Conservation (phyloP, 2,797 vertebrate genomes). For the Tympanoctomys barrerae region DNA sequence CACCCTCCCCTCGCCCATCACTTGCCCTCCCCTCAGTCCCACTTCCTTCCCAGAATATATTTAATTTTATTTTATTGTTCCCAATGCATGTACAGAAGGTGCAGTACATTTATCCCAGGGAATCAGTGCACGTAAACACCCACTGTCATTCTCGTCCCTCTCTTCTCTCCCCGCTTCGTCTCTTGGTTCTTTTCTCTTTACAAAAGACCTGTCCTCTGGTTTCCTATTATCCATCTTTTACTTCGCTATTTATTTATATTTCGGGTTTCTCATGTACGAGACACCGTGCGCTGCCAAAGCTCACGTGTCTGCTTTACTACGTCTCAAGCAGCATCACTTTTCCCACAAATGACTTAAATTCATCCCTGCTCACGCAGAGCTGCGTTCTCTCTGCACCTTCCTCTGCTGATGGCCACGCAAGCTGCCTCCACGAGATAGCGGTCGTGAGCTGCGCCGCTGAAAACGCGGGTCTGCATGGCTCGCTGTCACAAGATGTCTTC, state of each 20-base stretch:
- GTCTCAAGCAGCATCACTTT: background rate
- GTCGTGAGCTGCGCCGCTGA: background rate
- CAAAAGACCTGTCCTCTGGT: background rate
- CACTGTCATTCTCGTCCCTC: background rate
- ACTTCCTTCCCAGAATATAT: background rate
- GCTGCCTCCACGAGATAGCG: background rate
- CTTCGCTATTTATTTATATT: background rate
- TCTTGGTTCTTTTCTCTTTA: background rate
- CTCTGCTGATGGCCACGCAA: background rate
- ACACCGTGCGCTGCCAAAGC: no score
- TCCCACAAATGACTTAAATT: background rate
- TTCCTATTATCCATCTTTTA: background rate
- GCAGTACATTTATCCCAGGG: background rate
- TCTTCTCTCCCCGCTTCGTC: background rate
- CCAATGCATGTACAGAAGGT: no score
- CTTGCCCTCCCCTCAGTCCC: no score
- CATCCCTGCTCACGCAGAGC: background rate
- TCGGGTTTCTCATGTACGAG: background rate
- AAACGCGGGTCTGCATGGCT: background rate
- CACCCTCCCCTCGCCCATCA: background rate
- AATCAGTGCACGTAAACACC: background rate
- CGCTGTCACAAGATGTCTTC: background rate
- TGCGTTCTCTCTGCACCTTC: background rate
- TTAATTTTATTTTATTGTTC: background rate
- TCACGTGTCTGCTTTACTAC: background rate